These are phyloP conservation scores for Alosa alosa DNA, from an alignment of 2,113 vertebrate genomes.

Conservation along the genomic window DNA sequence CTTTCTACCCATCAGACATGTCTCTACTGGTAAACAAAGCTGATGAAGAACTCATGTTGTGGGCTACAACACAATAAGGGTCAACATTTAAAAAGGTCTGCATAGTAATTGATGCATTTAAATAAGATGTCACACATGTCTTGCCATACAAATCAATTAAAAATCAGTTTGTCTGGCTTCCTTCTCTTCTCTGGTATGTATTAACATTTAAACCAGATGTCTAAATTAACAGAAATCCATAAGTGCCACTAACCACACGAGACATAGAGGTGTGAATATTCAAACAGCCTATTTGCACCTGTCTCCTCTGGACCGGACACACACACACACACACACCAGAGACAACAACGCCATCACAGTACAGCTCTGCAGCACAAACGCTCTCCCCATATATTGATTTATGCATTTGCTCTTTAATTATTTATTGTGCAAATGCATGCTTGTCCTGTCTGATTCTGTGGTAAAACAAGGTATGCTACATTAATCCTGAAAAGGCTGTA, in stretches of 20 bases:
- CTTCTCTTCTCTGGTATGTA: conserved; percentile 50
- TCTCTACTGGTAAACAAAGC: not conserved
- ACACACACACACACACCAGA: not conserved
- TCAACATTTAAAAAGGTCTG: not conserved
- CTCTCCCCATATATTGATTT: conserved; percentile 6
- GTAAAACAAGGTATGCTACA: conserved; percentile 49
- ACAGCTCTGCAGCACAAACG: not conserved
- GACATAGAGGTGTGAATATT: conserved; percentile 44
- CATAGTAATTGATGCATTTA: conserved; percentile 17
- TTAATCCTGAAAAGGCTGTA: conserved; percentile 45
- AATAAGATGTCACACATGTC: conserved; percentile 51
- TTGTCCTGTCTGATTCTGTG: conserved; percentile 30
- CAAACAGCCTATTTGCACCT: conserved; percentile 3
- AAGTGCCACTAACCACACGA: conserved; percentile 45
- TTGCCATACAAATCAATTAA: conserved; percentile 55
- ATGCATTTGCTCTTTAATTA: conserved; percentile 14
- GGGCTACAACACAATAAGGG: not conserved
- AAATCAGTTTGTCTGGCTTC: conserved; percentile 46
- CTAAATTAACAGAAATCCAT: conserved; percentile 62
- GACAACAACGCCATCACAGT: not conserved
- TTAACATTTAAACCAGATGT: conserved; percentile 65
- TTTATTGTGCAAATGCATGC: conserved; percentile 16
- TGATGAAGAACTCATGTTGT: not conserved
- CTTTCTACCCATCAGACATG: not conserved
- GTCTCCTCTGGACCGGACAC: not conserved